Conservation (phyloP, 2,113 vertebrate species). For the Xyrauchen texanus region DNA sequence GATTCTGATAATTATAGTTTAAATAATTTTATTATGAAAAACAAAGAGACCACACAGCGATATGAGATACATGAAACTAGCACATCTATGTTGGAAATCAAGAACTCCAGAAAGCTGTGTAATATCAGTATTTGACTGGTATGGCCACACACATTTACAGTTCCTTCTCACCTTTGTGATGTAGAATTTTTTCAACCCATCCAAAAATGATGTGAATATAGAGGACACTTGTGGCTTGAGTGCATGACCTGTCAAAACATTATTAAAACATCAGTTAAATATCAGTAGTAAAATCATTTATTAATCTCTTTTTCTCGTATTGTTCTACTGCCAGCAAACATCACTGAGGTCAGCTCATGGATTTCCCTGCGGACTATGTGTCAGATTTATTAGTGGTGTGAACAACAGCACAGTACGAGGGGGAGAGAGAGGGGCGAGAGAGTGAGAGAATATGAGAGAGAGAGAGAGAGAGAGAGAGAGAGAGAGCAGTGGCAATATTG, state of each 20-base stretch:
- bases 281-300: not conserved
- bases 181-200: constrained; percentile 98
- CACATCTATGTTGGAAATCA: not conserved
- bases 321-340: not conserved
- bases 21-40: too few relatives aligned
- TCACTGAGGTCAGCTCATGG: constrained; percentile 52
- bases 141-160: not conserved
- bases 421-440: constrained; percentile 19
- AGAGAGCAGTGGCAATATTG: constrained; percentile 7
- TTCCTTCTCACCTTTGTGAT: constrained; percentile 90
- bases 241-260: constrained; percentile 84
- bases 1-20: too few relatives aligned
- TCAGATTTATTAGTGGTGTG: constrained; percentile 69
- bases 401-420: constrained; percentile 72
- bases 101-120: not conserved
- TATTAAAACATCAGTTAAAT: constrained; percentile 16
- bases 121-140: not conserved
- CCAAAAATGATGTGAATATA: constrained; percentile 97
- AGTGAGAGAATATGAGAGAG: constrained; percentile 58
- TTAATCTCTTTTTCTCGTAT: not conserved
- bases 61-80: too few relatives aligned
- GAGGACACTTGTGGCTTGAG: constrained; percentile 99
- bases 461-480: constrained; percentile 56
- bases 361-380: constrained; percentile 24
- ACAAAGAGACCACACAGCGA: too few relatives aligned